Evolutionary conservation across 1,140 invertebrate species (phyloP).

Genomic region (Atta texana): DNA sequence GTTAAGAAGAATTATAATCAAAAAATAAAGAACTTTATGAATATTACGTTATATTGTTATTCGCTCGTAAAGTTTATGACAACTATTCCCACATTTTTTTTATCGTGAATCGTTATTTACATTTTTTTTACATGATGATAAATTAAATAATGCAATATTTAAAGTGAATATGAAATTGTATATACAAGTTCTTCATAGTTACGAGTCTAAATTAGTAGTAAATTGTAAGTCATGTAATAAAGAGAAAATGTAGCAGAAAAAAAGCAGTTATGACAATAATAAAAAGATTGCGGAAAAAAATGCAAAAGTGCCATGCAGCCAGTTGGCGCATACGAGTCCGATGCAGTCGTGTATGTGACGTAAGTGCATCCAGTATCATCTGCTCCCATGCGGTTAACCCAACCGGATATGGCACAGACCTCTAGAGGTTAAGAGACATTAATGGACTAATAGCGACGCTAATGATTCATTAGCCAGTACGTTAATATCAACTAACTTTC

Average conservation of each 20-base stretch:
- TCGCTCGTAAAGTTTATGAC: too few relatives aligned
- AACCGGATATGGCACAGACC: slow-evolving; percentile 82
- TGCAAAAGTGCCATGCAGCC: background rate
- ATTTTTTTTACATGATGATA: background rate
- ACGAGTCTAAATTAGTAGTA: slow-evolving; percentile 9
- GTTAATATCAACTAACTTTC: slow-evolving; percentile 59
- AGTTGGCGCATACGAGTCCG: slow-evolving; percentile 34
- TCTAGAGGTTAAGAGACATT: slow-evolving; percentile 79
- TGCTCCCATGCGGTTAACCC: slow-evolving; percentile 65
- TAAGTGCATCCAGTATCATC: slow-evolving; percentile 67
- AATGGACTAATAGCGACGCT: slow-evolving; percentile 76
- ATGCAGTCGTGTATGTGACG: slow-evolving; percentile 61
- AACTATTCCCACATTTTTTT: too few relatives aligned
- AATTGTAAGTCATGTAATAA: background rate
- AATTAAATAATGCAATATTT: background rate
- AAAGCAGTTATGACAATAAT: background rate
- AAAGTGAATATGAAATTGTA: background rate
- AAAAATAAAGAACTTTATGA: background rate
- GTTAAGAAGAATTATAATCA: background rate
- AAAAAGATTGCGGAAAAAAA: slow-evolving; percentile 5
- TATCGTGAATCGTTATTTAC: background rate
- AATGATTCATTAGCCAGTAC: slow-evolving; percentile 77
- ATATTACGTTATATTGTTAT: background rate
- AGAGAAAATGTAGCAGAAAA: background rate
- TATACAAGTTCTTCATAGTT: background rate